Base-by-base conservation (phyloP, 2,888 invertebrate genomes). In the Opisthograptis luteolata region DNA sequence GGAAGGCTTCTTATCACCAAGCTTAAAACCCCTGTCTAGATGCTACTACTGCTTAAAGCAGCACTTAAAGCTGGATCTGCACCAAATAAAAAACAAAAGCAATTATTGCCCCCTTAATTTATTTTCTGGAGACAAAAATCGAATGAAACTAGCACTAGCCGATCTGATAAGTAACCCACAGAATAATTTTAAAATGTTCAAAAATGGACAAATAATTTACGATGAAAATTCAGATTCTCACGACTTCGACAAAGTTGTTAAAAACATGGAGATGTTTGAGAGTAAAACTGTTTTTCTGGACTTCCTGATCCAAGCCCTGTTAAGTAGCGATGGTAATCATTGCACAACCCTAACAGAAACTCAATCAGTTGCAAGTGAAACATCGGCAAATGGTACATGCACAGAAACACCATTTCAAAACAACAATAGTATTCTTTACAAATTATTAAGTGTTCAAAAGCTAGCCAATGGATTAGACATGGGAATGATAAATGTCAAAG, bases 51-150 rank as follows among this genome's bases (percentile, higher is more conserved):
- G 93, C 64, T 67, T 93, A 28, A 93, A 93, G 70, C 93, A 93
- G 63, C 84, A 84, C 76, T 61, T 83, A 27, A 91, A 94, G 90
- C 64, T 93, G 46, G 81, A 89, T 68, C 77, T 88, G 19, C 84
- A 87, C n/a, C 80, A 91, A 51, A 92, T 93, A 52, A 64, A 76
- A 19, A 64, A 68, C 2, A 79, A 85, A 28, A 94, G 94, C 68
- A 73, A 79, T n/a, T 95, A 94, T 69, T 95, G 95, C 64, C 95
- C 95, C 0, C 73, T 95, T 45, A 93, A 94, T 71, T 81, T 95
- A 20, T 95, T 94, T 82, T 94, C 94, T 54, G 95, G 94, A 28
- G 78, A 92, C 50, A 82, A 70, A 58, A 50, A 55, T 8, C 82
- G 92, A 68, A 94, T 94, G 92, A 91, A 84, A 62, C 69, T 70